These are phyloP conservation scores for Scrobipalpa costella DNA, from an alignment of 2,888 invertebrate species.

Conservation along the genomic window DNA sequence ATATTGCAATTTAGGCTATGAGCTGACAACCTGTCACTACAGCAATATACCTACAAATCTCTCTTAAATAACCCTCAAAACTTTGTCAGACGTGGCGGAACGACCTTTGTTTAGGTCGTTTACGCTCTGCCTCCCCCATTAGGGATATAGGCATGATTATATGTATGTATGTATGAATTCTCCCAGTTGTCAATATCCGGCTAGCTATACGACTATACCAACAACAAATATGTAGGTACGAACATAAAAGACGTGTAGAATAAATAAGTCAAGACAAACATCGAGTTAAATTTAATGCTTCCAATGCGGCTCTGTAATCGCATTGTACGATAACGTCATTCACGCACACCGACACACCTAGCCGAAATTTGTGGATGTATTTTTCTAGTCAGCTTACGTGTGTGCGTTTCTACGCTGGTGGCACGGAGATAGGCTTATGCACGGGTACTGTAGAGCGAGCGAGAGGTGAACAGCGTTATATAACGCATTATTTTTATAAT, in stretches of 20 bases:
- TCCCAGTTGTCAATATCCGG: background rate
- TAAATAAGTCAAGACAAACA: slow-evolving; percentile 2
- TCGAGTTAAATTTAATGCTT: slow-evolving; percentile 29
- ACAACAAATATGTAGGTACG: background rate
- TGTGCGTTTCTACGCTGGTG: slow-evolving; percentile 65
- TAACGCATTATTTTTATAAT: slow-evolving; percentile 82
- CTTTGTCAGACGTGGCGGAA: too few species aligned
- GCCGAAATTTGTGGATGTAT: slow-evolving; percentile 78
- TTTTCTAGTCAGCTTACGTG: slow-evolving; percentile 65
- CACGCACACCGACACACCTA: slow-evolving; percentile 63
- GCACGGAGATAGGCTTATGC: slow-evolving; percentile 51
- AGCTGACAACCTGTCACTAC: too few species aligned
- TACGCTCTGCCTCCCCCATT: too few species aligned
- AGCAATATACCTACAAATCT: too few species aligned
- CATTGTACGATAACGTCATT: slow-evolving; percentile 79
- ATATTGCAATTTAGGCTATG: too few species aligned
- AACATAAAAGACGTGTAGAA: background rate
- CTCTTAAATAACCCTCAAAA: too few species aligned
- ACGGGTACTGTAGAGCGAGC: slow-evolving; percentile 41
- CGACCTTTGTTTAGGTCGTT: too few species aligned
- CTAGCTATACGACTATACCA: background rate
- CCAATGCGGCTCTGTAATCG: slow-evolving; percentile 74
- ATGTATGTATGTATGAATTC: too few species aligned
- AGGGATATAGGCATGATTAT: too few species aligned
- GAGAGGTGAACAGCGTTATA: slow-evolving; percentile 64